Evolutionary conservation across 2,113 vertebrate genomes (phyloP), one percentile per base, ranked within the genome.

Genomic region (Tretioscincus oriximinensis): DNA sequence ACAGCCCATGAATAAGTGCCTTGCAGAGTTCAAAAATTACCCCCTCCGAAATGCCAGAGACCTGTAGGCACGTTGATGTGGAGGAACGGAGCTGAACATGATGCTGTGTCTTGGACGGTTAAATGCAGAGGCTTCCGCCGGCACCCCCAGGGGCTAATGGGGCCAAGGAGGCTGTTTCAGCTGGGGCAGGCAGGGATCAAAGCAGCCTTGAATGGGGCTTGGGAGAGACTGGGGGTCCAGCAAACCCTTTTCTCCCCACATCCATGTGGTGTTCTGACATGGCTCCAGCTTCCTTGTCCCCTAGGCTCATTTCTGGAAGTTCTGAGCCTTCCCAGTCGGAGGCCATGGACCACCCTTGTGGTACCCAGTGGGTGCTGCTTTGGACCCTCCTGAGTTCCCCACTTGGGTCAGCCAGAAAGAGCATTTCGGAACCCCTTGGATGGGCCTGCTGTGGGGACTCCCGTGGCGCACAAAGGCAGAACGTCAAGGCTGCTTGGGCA

Each of bases 1-100:
- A 95, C 92, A 95, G 93, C 92, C 95, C 89, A 87, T 95, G 95
- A 94, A 96, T 95, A 95, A 96, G 94, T 94, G 94, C 93, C 94
- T 93, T 90, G 90, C 91, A 85, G 91, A 95, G 94, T 96, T 96
- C 93, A 95, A 47, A 93, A 95, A 95, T 96, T 95, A 93, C 93
- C 92, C 95, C 94, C 92, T 90, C 90, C 94, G 95, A 95, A 94
- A 95, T 85, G 94, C 89, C 93, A 88, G 92, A 93, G 90, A 94
- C 92, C 90, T 92, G 88, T 90, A 94, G 91, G 94, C 93, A 90
- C 88, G 94, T 94, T 93, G 93, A 93, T 66, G 90, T 92, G 87
- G 94, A 88, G n/a, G 83, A 93, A 88, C 21, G 85, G 90, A 82
- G 80, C 92, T 91, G 92, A 94, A 93, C 90, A 87, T 80, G 28